phyloP scores from a whole-genome alignment of 2,888 invertebrate species.

The Stenodema calcarata region DNA sequence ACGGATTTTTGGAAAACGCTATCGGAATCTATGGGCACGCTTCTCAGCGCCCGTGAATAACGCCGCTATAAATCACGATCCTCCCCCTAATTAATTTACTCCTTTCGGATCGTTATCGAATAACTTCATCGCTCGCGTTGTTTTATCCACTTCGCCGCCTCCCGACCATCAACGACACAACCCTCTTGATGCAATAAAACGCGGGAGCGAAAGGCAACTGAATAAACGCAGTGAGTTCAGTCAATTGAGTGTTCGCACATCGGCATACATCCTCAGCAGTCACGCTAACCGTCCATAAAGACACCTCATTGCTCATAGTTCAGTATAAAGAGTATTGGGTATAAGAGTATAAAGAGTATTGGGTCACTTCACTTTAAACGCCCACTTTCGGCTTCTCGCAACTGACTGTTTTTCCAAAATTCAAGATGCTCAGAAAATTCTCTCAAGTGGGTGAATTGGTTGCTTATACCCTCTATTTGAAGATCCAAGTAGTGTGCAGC shows the following conservation, averaged over 20 bases:
- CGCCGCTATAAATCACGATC: neutral
- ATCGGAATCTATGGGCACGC: neutral
- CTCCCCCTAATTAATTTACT: constrained; percentile 2
- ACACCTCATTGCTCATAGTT: neutral
- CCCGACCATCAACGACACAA: neutral
- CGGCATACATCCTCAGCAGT: neutral
- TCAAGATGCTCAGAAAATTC: too few relatives aligned
- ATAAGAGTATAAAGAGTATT: too few relatives aligned
- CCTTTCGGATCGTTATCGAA: constrained; percentile 7
- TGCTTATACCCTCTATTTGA: too few relatives aligned
- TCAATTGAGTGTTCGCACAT: neutral
- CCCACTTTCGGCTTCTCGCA: too few relatives aligned
- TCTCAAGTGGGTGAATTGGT: too few relatives aligned
- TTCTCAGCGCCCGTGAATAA: neutral
- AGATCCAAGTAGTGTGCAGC: too few relatives aligned
- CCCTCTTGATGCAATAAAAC: constrained; percentile 8
- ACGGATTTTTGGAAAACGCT: neutral
- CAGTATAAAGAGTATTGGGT: too few relatives aligned
- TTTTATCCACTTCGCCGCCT: neutral
- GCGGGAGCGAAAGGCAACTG: neutral
- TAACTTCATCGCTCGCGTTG: neutral
- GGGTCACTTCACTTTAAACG: too few relatives aligned
- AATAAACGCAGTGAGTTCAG: neutral
- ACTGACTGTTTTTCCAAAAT: too few relatives aligned
- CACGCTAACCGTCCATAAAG: neutral